Evolutionary conservation across 2,888 invertebrate genomes (phyloP).

Genomic region (Apamea anceps): DNA sequence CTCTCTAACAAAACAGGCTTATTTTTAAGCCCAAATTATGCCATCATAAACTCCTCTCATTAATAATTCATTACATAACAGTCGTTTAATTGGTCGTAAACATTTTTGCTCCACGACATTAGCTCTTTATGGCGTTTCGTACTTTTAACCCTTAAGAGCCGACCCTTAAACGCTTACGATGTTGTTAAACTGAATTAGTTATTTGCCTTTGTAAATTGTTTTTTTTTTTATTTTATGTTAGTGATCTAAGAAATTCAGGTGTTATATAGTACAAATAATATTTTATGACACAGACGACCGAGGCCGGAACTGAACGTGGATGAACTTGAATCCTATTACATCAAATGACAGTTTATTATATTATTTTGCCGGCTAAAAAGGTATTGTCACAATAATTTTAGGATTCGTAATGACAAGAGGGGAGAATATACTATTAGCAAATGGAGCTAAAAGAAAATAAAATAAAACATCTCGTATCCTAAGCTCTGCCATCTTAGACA

Average conservation of each 20-base stretch:
- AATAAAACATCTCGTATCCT: not conserved
- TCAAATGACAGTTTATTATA: not conserved
- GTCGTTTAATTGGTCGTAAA: slow-evolving; percentile 57
- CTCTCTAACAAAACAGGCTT: slow-evolving; percentile 13
- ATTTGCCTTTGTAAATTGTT: slow-evolving; percentile 2
- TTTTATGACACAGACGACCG: slow-evolving; percentile 13
- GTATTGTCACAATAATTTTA: not conserved
- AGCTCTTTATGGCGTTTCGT: slow-evolving; percentile 46
- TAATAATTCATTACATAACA: slow-evolving; percentile 53
- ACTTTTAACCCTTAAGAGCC: slow-evolving; percentile 30
- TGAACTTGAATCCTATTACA: slow-evolving; percentile 21
- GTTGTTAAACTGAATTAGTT: slow-evolving; percentile 42
- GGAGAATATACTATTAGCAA: not conserved
- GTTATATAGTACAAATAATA: slow-evolving; percentile 8
- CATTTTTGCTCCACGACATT: slow-evolving; percentile 56
- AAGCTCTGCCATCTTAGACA: not conserved
- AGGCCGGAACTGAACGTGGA: not conserved
- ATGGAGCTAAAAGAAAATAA: not conserved
- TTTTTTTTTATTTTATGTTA: not conserved
- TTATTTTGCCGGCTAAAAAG: not conserved
- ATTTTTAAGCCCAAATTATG: slow-evolving; percentile 36
- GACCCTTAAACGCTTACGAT: slow-evolving; percentile 43
- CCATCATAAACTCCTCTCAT: slow-evolving; percentile 42
- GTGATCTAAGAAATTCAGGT: too few relatives aligned
- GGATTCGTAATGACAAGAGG: not conserved